Evolutionary conservation across 2,797 vertebrate genomes (phyloP), one percentile per base, ranked within the genome.

Genomic region (Sebastes itinus): DNA sequence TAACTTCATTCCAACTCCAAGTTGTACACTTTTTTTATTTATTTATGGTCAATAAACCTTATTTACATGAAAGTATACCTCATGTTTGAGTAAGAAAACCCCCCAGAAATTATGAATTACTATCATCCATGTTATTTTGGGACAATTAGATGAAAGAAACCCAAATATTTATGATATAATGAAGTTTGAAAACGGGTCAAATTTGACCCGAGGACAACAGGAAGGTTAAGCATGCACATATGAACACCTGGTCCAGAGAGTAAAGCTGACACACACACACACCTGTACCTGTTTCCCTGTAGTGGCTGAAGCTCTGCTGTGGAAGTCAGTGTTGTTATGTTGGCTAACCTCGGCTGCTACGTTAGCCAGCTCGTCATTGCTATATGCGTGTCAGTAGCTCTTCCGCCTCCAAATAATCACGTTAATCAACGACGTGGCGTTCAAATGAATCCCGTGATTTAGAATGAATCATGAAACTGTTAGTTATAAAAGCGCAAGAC

Each of bases 331-430:
- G 72, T 68, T 49, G 30, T 72, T 80, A 35, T 81, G 85, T 84
- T 0, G 82, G 91, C 90, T 91, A 92, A 83, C 87, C 66, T 54
- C 74, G 38, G 72, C 42, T 14, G 77, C 86, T 87, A 87, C 85
- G 86, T 91, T 90, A 89, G 89, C 89, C 90, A 93, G 88, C 85
- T 81, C 60, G 81, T 89, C 92, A 93, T 92, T 66, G 88, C 85
- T 82, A 49, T 13, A 38, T 14, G 67, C 65, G 54, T 75, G 64
- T 77, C 55, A 25, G 77, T 73, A 27, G 68, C 78, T 25, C 46
- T 38, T 58, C 63, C 46, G 35, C 67, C 32, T 64, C 27, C 74
- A 80, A 78, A 80, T 32, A 38, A 59, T 5, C 87, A 84, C 82
- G 49, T 28, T 60, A 80, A 38, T 3, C 4, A 13, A 38, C 23